Percentiles rank a stretch among this genome's conserved stretches.
phyloP scores from a whole-genome alignment of 2,888 invertebrate species.

The Lapara coniferarum region DNA sequence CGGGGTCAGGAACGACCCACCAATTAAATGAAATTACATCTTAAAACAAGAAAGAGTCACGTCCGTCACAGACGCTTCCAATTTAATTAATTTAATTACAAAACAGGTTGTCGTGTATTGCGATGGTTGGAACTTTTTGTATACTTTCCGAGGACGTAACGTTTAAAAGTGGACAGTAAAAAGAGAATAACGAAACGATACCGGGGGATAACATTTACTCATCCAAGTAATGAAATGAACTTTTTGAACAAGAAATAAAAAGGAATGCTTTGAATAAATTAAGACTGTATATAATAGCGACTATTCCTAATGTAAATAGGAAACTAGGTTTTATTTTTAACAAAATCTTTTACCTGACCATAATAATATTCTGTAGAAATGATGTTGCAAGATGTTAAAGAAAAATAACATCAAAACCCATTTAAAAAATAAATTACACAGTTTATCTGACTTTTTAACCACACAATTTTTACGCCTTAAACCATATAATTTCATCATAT shows the following conservation, averaged over 20 bases:
- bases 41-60: conserved; percentile 56
- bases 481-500: conserved; percentile 26
- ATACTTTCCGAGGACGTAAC: conserved; percentile 5
- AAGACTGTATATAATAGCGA: not conserved
- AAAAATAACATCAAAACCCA: too few species aligned
- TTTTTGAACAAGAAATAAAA: conserved; percentile 15
- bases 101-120: conserved; percentile 33
- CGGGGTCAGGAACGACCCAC: conserved; percentile 39
- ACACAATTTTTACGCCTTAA: not conserved
- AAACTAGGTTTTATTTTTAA: not conserved
- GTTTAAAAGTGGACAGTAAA: conserved; percentile 5
- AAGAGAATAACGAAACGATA: not conserved
- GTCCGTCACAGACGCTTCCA: conserved; percentile 28
- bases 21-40: conserved; percentile 55
- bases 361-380: too few species aligned
- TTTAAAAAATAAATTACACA: conserved; percentile 10
- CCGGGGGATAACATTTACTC: conserved; percentile 6
- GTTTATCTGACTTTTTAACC: not conserved
- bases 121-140: conserved; percentile 15
- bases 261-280: conserved; percentile 22
- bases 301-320: not conserved
- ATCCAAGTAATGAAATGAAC: conserved; percentile 24
- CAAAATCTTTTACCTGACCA: not conserved
- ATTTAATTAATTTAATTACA: conserved; percentile 38
- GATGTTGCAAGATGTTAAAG: too few species aligned